phyloP scores from a whole-genome alignment of 2,113 vertebrate genomes.

The Pelecanus crispus region DNA sequence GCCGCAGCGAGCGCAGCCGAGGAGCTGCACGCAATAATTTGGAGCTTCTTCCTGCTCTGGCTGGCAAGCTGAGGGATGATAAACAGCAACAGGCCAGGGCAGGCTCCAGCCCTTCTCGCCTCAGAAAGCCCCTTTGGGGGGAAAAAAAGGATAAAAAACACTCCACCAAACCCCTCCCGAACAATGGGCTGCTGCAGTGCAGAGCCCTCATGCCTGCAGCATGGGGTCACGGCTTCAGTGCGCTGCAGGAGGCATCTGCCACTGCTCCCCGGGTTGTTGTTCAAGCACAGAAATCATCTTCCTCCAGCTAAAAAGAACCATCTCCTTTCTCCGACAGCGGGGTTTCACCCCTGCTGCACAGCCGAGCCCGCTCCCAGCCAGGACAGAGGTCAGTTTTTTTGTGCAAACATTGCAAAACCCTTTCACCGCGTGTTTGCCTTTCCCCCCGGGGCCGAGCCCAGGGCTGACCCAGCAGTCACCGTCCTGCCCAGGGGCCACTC shows the following conservation, averaged over 20 bases:
- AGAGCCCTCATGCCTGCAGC: no score
- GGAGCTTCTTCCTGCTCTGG: not conserved
- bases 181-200: not conserved
- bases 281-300: not conserved
- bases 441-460: no score
- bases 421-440: accelerated
- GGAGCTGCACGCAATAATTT: not conserved
- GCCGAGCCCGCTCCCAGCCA: accelerated
- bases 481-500: not conserved
- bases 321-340: accelerated
- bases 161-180: not conserved
- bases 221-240: accelerated
- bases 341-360: accelerated
- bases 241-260: not conserved
- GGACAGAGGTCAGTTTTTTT: not conserved
- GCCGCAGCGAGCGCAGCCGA: not conserved
- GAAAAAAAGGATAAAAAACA: not conserved
- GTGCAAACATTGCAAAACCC: not conserved
- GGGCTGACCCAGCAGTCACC: not conserved
- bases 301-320: not conserved
- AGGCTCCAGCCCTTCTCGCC: not conserved
- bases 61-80: not conserved
- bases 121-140: not conserved
- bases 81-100: not conserved
- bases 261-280: no score